phyloP scores from a whole-genome alignment of 2,113 vertebrate genomes.

The Calidris pugnax region DNA sequence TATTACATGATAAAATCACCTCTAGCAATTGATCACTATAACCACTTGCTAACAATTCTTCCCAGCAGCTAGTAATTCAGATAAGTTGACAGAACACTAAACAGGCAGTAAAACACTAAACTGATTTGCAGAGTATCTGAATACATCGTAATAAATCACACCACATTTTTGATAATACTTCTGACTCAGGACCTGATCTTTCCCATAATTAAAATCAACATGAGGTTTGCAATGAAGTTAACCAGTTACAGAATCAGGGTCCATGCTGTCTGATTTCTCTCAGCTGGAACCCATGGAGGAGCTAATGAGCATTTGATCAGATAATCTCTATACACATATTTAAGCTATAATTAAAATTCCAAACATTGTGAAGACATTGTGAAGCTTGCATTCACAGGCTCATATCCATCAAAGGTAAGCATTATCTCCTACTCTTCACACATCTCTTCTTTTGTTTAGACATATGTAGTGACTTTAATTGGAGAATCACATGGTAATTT shows the following conservation, averaged over 20 bases:
- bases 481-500: background rate
- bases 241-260: background rate
- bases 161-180: background rate
- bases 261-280: background rate
- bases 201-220: constrained; percentile 23
- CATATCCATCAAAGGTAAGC: background rate
- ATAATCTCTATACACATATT: background rate
- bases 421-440: background rate
- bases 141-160: background rate
- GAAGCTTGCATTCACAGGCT: background rate
- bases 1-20: background rate
- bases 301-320: background rate
- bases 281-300: background rate
- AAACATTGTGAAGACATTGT: background rate
- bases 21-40: background rate
- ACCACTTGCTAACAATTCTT: background rate
- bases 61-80: background rate
- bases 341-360: constrained; percentile 11
- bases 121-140: background rate
- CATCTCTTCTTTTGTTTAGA: background rate
- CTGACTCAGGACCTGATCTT: background rate
- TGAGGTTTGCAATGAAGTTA: background rate
- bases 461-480: background rate
- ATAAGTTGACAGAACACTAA: background rate
- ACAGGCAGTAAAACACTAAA: background rate